Conservation (phyloP, 2,888 invertebrate genomes). For the Drosophila mettleri region DNA sequence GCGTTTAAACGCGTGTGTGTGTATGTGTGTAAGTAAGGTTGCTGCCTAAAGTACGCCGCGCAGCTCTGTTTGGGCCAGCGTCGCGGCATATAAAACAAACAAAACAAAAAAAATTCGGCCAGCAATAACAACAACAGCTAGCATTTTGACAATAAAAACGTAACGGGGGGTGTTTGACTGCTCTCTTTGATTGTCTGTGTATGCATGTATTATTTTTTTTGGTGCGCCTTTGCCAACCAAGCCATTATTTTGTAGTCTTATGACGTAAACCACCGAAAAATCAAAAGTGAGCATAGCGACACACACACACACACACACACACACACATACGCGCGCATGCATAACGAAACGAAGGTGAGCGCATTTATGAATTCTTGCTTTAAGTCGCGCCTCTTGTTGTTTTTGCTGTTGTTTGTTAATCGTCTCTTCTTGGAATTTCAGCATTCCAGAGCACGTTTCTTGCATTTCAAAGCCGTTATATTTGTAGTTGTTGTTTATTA, state of each 20-base stretch:
- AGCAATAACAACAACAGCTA: conserved; percentile 36
- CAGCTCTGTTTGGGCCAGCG: conserved; percentile 69
- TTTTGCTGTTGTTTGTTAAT: conserved; percentile 38
- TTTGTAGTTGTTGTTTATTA: conserved; percentile 22
- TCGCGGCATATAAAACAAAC: conserved; percentile 74
- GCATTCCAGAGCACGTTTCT: conserved; percentile 46
- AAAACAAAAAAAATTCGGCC: conserved; percentile 71
- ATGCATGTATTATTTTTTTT: conserved; percentile 22
- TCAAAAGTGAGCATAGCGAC: conserved; percentile 74
- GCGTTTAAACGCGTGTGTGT: conserved; percentile 15
- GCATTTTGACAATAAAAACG: conserved; percentile 41
- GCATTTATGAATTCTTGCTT: conserved; percentile 53
- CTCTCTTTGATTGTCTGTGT: conserved; percentile 53
- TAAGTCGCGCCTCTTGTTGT: conserved; percentile 34
- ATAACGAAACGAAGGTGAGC: conserved; percentile 66
- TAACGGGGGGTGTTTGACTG: conserved; percentile 56
- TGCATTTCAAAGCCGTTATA: conserved; percentile 49
- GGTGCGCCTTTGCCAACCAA: conserved; percentile 63
- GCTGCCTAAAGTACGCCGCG: conserved; percentile 58
- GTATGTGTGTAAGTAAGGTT: conserved; percentile 18
- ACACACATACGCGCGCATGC: background rate
- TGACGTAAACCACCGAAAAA: conserved; percentile 81
- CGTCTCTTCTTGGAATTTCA: conserved; percentile 68
- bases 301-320: conserved; percentile 37
- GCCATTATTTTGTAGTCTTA: conserved; percentile 78